Percentiles rank a stretch among this genome's conserved stretches.
phyloP scores from a whole-genome alignment of 2,888 invertebrate genomes.

The Sisyra nigra region DNA sequence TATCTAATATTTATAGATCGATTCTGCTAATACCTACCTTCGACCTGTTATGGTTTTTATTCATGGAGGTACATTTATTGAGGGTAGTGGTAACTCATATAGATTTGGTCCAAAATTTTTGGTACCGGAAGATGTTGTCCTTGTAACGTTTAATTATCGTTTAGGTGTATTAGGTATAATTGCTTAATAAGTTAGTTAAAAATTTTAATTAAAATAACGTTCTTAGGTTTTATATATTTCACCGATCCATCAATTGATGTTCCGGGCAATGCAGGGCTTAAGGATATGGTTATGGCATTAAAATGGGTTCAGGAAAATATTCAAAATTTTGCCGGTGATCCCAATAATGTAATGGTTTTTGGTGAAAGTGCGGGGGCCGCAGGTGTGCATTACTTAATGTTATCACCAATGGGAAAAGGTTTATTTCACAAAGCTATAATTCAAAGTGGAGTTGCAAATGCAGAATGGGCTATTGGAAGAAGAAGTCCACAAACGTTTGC shows the following conservation, averaged over 20 bases:
- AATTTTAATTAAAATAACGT: neutral
- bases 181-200: no score
- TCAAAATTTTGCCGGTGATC: neutral
- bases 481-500: no score
- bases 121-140: neutral
- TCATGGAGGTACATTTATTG: neutral
- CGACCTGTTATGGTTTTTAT: slow-evolving; percentile 1
- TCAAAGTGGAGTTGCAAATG: neutral
- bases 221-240: neutral
- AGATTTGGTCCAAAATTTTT: neutral
- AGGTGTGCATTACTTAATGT: neutral
- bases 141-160: slow-evolving; percentile 1
- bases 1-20: no score
- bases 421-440: neutral
- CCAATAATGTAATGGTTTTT: neutral
- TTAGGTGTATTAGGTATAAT: neutral
- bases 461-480: neutral
- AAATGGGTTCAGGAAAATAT: neutral
- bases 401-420: neutral
- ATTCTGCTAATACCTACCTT: no score
- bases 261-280: slow-evolving; percentile 1
- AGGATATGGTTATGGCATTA: neutral
- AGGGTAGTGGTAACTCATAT: neutral
- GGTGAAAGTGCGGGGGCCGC: neutral
- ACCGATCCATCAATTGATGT: neutral